Percentiles rank a stretch among this genome's conserved stretches.
Evolutionary conservation across 2,888 invertebrate genomes (phyloP).

Genomic region (Ormyrus nitidulus): DNA sequence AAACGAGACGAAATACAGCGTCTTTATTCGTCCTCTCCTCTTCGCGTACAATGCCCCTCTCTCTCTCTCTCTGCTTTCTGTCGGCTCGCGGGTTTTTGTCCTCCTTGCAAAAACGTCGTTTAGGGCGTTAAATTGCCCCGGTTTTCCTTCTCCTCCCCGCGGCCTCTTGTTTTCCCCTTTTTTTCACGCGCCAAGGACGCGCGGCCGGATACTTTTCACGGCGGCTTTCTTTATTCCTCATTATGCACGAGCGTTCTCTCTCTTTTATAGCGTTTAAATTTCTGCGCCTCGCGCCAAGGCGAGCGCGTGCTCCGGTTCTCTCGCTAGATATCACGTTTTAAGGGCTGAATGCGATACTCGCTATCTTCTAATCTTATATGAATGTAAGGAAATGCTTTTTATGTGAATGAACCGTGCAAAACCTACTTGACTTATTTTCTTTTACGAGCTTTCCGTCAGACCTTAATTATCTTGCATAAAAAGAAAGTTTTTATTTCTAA

Average conservation of each 20-base stretch:
- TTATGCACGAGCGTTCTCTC: background rate
- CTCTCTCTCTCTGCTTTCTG: background rate
- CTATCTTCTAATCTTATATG: background rate
- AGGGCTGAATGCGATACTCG: background rate
- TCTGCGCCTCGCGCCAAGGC: background rate
- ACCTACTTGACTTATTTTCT: background rate
- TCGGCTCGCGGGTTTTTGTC: background rate
- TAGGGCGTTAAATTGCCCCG: slow-evolving; percentile 67
- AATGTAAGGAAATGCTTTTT: background rate
- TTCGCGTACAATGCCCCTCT: slow-evolving; percentile 7
- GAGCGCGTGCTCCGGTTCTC: background rate
- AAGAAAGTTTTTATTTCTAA: too few relatives aligned
- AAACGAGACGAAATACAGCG: slow-evolving; percentile 15
- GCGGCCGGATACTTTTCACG: too few relatives aligned
- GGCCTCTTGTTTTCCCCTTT: slow-evolving; percentile 22
- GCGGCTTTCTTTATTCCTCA: too few relatives aligned
- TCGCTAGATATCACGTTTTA: background rate
- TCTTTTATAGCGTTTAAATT: background rate
- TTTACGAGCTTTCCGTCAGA: background rate
- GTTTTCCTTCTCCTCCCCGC: slow-evolving; percentile 42
- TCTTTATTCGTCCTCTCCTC: slow-evolving; percentile 28
- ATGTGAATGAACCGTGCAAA: too few relatives aligned
- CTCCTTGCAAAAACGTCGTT: slow-evolving; percentile 59
- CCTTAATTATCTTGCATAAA: too few relatives aligned
- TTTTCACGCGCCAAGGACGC: too few relatives aligned